phyloP scores from a whole-genome alignment of 1,140 invertebrate genomes.

The Macrotrachela quadricornifera region DNA sequence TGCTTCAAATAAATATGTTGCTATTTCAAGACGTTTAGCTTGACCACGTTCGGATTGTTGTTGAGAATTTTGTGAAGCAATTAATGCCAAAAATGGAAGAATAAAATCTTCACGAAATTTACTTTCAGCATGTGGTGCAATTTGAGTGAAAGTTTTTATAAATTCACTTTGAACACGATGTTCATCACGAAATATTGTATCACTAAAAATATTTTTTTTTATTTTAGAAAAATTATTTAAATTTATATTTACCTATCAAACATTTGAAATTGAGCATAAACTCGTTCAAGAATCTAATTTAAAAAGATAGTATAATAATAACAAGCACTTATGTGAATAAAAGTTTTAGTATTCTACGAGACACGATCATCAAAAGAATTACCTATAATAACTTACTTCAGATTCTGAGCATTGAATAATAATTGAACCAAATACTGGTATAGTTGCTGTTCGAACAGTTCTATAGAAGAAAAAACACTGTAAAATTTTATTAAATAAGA shows the following conservation, averaged over 20 bases:
- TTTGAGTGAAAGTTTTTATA: conserved; percentile 26
- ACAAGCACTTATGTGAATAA: not conserved
- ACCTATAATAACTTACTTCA: conserved; percentile 11
- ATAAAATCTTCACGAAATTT: conserved; percentile 33
- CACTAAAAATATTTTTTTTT: conserved; percentile 27
- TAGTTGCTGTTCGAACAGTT: too few species aligned
- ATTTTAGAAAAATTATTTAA: too few species aligned
- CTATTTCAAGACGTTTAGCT: too few species aligned
- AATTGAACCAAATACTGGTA: too few species aligned
- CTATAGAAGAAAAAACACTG: too few species aligned
- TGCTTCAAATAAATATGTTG: too few species aligned
- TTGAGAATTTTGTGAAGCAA: too few species aligned
- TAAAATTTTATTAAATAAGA: too few species aligned
- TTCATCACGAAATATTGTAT: conserved; percentile 32
- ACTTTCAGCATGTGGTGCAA: conserved; percentile 30
- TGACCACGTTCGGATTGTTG: too few species aligned
- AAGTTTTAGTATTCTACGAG: not conserved
- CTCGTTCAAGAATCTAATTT: conserved; percentile 42
- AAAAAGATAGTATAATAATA: not conserved
- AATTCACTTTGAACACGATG: conserved; percentile 28
- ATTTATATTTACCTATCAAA: conserved; percentile 18
- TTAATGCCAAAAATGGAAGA: too few species aligned
- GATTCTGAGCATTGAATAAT: conserved; percentile 15
- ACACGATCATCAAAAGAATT: conserved; percentile 4
- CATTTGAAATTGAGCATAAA: conserved; percentile 46